Base-by-base conservation (phyloP, 2,113 vertebrate genomes). In the Zosterops pallidus region DNA sequence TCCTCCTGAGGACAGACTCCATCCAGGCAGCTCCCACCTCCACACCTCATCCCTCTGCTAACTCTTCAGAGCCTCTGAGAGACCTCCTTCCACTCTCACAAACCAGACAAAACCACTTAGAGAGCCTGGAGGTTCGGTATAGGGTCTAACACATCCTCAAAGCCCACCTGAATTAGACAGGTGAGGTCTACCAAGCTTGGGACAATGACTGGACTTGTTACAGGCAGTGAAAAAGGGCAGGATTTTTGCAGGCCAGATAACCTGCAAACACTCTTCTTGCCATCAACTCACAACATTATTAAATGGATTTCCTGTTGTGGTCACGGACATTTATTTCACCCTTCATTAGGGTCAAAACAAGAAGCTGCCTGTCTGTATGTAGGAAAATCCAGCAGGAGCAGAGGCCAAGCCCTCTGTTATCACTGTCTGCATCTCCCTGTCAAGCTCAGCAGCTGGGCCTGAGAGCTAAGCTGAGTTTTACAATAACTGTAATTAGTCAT, bases 401-500 rank as follows among this genome's bases (percentile, higher is more conserved):
- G 77, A 84, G 87, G 72, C 53, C 6, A 7, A 92, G 49, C 52
- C 21, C 77, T 76, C 69, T 87, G 70, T 88, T 96, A 92, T 89
- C 91, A 41, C 49, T 86, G 71, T 72, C 77, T 86, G 57, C 76
- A 87, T 95, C 96, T 91, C 64, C 77, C n/a, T 6, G 68, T 94
- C 3, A 59, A 79, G 75, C 76, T 81, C 78, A 93, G 83, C 64
- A 86, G 92, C 94, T 78, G 75, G 83, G 64, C 35, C 86, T 26
- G 39, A 57, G 80, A 81, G 90, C 74, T 91, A 55, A 91, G 31
- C 76, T 68, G 59, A 75, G 56, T 92, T 96, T 95, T 97, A 95
- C 89, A 91, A 57, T 96, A 86, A 96, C 90, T 96, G 93, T 96
- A 97, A 96, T 96, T 92, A 96, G 96, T 91, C 44, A 82, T 83